A percentile compares a stretch with the other conserved stretches of the same genome.
phyloP scores from a whole-genome alignment of 2,113 vertebrate species.

The Cebidichthys violaceus region DNA sequence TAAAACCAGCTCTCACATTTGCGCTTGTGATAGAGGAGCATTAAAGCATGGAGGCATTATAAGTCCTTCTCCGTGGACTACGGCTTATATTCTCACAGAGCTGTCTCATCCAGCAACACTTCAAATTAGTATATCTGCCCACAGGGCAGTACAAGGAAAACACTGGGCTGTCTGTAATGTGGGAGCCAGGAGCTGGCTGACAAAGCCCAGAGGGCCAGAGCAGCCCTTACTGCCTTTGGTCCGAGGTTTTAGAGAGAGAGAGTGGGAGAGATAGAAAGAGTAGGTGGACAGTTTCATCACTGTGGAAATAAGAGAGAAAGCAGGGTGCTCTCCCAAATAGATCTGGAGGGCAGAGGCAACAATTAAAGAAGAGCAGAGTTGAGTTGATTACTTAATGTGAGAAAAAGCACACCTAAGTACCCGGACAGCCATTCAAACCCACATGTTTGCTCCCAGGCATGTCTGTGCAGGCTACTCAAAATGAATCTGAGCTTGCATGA shows the following conservation, averaged over 20 bases:
- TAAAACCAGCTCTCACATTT: conserved; percentile 68
- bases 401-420: conserved; percentile 39
- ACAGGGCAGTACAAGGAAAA: conserved; percentile 62
- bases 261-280: conserved; percentile 45
- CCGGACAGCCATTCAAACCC: conserved; percentile 30
- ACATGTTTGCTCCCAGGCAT: conserved; percentile 4
- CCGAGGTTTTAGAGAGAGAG: conserved; percentile 46
- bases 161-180: conserved; percentile 66
- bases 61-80: conserved; percentile 63
- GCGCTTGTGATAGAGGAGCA: conserved; percentile 53
- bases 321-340: conserved; percentile 32
- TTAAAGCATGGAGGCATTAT: conserved; percentile 63
- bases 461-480: not conserved
- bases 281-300: conserved; percentile 61
- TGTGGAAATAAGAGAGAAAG: conserved; percentile 29
- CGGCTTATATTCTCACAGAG: conserved; percentile 63
- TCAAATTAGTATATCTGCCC: conserved; percentile 77
- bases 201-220: conserved; percentile 66
- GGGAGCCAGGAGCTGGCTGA: conserved; percentile 72
- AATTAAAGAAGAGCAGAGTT: conserved; percentile 52
- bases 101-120: conserved; percentile 75
- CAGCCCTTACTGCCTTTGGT: conserved; percentile 62
- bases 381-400: conserved; percentile 52
- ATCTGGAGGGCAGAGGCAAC: conserved; percentile 31
- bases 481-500: not conserved